Percentiles rank a stretch among this genome's conserved stretches.
Conservation (phyloP, 2,113 vertebrate genomes). For the Mesoclemmys tuberculata region DNA sequence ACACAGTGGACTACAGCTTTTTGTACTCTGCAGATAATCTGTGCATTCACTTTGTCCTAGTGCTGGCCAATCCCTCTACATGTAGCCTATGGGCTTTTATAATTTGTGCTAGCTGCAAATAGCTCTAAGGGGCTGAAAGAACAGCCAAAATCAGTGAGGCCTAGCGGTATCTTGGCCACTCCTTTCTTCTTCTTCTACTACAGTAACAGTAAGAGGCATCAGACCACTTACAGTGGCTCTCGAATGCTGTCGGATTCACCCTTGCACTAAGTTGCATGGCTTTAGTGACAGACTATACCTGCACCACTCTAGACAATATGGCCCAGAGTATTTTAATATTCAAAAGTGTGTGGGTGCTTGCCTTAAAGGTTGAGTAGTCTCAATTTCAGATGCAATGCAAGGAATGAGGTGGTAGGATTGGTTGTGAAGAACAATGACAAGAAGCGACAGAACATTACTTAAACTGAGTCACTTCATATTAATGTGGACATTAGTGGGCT, state of each 20-base stretch:
- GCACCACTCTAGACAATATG: neutral
- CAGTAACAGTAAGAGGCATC: neutral
- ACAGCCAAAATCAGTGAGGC: neutral
- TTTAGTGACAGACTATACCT: too few species aligned
- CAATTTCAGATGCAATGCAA: neutral
- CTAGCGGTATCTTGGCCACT: neutral
- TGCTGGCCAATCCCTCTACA: neutral
- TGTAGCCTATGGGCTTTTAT: neutral
- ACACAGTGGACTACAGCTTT: neutral
- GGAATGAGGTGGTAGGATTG: neutral
- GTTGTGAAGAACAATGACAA: neutral
- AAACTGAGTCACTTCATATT: too few species aligned
- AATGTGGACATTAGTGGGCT: too few species aligned
- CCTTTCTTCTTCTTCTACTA: neutral
- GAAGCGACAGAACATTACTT: neutral
- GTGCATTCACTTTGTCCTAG: neutral
- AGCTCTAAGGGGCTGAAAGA: neutral
- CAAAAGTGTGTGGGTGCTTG: neutral
- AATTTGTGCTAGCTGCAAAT: neutral
- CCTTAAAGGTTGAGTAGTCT: accelerated
- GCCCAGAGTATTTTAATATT: neutral
- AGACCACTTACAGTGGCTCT: neutral
- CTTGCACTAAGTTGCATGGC: too few species aligned
- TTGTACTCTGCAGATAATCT: neutral
- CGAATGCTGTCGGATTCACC: neutral